phyloP scores from a whole-genome alignment of 2,888 invertebrate species.

The Acronicta leporina region DNA sequence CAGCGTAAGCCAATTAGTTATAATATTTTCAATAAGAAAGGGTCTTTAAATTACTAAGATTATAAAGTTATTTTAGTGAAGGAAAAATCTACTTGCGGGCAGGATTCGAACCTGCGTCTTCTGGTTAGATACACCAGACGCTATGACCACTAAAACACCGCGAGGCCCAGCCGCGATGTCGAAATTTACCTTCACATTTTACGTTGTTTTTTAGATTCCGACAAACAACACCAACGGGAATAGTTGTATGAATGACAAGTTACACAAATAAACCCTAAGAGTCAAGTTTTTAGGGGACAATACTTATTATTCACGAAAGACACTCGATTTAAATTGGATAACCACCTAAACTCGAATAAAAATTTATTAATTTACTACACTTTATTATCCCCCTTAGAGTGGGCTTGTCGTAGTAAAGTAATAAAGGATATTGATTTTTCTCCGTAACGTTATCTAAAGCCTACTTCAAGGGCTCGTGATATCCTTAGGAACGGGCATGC shows the following conservation, averaged over 20 bases:
- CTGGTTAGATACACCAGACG: too few relatives aligned
- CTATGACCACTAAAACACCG: too few relatives aligned
- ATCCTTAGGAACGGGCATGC: slow-evolving; percentile 28
- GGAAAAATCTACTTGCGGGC: too few relatives aligned
- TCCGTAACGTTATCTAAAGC: slow-evolving; percentile 16
- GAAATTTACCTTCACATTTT: too few relatives aligned
- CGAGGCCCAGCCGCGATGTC: too few relatives aligned
- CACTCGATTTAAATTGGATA: slow-evolving; percentile 21
- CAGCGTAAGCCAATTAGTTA: too few relatives aligned
- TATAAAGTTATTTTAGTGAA: too few relatives aligned
- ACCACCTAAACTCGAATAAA: slow-evolving; percentile 20
- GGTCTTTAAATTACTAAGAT: too few relatives aligned
- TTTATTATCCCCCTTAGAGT: slow-evolving; percentile 17
- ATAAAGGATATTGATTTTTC: slow-evolving; percentile 41
- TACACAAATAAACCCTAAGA: slow-evolving; percentile 6
- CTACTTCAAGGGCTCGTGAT: slow-evolving; percentile 28
- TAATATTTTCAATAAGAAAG: too few relatives aligned
- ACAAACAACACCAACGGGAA: not conserved
- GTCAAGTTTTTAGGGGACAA: slow-evolving; percentile 8
- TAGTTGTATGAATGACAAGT: not conserved
- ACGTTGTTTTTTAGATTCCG: too few relatives aligned
- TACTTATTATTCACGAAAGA: slow-evolving; percentile 22
- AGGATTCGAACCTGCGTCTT: too few relatives aligned
- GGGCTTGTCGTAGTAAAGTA: slow-evolving; percentile 5
- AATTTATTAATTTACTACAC: slow-evolving; percentile 30